phyloP scores from a whole-genome alignment of 2,888 invertebrate genomes.

The Drymonia ruficornis region DNA sequence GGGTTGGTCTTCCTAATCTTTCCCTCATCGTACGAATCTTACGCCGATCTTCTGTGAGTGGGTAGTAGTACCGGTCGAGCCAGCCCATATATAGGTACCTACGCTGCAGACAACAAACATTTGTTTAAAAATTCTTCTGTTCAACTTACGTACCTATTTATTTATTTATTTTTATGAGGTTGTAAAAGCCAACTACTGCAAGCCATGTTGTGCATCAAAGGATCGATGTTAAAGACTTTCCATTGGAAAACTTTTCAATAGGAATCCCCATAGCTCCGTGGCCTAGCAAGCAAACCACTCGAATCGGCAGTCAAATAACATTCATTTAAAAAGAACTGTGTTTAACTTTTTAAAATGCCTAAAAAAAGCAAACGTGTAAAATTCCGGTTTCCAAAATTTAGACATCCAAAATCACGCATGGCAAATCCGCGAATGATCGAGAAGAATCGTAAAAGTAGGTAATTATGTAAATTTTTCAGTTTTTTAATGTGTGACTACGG shows the following conservation, averaged over 20 bases:
- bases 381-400: background rate
- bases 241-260: background rate
- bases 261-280: background rate
- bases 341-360: background rate
- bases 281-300: background rate
- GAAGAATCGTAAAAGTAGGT: conserved; percentile 4
- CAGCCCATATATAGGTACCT: too few species aligned
- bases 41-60: too few species aligned
- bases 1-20: too few species aligned
- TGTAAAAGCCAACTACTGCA: conserved; percentile 1
- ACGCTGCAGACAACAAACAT: too few species aligned
- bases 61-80: too few species aligned
- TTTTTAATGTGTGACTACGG: too few species aligned
- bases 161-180: too few species aligned
- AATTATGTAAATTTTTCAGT: background rate
- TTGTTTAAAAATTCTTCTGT: too few species aligned
- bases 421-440: conserved; percentile 9
- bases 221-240: conserved; percentile 1
- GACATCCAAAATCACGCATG: background rate
- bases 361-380: background rate
- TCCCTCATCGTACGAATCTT: too few species aligned
- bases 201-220: background rate
- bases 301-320: background rate
- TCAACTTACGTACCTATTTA: too few species aligned
- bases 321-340: background rate